Base-by-base conservation (phyloP, 2,888 invertebrate genomes). In the Caenorhabditis sp. region DNA sequence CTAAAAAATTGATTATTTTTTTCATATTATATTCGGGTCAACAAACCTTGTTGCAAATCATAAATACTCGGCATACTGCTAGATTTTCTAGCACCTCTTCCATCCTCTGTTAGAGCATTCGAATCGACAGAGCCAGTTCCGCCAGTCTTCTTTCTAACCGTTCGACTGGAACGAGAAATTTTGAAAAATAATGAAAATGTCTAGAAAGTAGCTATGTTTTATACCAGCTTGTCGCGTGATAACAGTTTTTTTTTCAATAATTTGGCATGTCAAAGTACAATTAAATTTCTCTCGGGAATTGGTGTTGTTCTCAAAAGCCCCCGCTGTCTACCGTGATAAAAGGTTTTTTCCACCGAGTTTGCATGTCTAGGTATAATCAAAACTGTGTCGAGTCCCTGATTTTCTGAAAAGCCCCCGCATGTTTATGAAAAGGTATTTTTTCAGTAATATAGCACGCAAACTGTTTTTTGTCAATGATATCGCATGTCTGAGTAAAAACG, bases 41-140 rank as follows among this genome's bases (percentile, higher is more conserved):
- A n/a, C 14, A 17, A 27, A 79, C 79, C 77, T 75, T 79, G 76
- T 24, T 69, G 70, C 19, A 76, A 31, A 55, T 84, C 84, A 59
- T 76, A 82, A 17, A 86, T 83, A 55, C 85, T 86, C 1, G 86
- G 86, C 86, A 86, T 84, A 59, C 82, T 82, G 60, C 83, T 84
- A 19, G 84, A 87, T 19, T 86, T 74, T 24, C 86, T 58, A 2
- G 76, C 62, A 19, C 58, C 53, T 59, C 62, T 69, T 2, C 73
- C 66, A 51, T 77, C 73, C 23, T 65, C 69, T 37, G 62, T 17
- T 43, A 72, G 62, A n/a, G 73, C 69, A 27, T 76, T 66, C 12
- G 79, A 75, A 37, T 79, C 79, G n/a, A 76, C 75, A 0, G 79
- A 79, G n/a, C 74, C 69, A 55, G 64, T 78, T 17, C 75, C 77